Evolutionary conservation across 2,113 vertebrate genomes (phyloP).

Genomic region (Recurvirostra avosetta): DNA sequence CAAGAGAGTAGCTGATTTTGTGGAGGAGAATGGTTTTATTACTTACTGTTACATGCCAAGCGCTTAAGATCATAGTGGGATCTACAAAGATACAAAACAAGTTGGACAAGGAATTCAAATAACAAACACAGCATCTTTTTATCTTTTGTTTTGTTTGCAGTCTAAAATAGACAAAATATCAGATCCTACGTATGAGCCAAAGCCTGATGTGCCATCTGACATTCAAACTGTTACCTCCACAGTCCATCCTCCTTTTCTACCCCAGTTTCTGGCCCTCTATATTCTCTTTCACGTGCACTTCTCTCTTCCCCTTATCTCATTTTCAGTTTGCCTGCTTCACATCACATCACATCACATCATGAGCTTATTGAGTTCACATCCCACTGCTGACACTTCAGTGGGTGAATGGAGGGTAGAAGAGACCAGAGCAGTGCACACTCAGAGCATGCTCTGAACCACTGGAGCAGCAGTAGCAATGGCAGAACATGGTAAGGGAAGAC

Average conservation of each 20-base stretch:
- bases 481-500: neutral
- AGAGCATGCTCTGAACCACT: neutral
- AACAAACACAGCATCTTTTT: neutral
- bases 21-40: neutral
- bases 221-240: neutral
- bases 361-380: neutral
- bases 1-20: neutral
- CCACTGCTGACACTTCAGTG: neutral
- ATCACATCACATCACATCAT: neutral
- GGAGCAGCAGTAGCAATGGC: neutral
- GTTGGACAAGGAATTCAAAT: neutral
- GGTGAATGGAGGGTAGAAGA: neutral
- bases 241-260: neutral
- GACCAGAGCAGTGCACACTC: neutral
- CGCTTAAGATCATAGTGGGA: neutral
- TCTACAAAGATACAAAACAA: neutral
- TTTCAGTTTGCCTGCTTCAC: neutral
- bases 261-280: neutral
- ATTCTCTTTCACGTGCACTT: neutral
- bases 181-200: neutral
- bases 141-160: conserved; percentile 12
- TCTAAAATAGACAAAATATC: conserved; percentile 2
- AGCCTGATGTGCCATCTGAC: neutral
- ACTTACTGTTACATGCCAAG: neutral
- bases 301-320: neutral